These are phyloP conservation scores for Aleiodes testaceus DNA, from an alignment of 2,888 invertebrate genomes.

Conservation along the genomic window DNA sequence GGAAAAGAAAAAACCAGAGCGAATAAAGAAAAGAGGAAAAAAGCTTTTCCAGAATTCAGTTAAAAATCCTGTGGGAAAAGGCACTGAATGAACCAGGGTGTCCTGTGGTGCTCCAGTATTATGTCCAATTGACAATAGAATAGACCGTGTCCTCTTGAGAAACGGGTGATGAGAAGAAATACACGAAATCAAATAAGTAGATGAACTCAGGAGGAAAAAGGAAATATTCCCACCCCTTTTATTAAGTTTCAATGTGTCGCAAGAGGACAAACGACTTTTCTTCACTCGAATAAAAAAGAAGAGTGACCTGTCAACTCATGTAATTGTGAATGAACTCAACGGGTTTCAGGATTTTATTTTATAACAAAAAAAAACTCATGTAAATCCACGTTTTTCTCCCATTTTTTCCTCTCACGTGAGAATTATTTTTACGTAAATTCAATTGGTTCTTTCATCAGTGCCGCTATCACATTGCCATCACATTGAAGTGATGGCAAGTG, in stretches of 20 bases:
- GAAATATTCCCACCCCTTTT: constrained; percentile 36
- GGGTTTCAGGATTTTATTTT: neutral
- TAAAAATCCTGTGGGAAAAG: constrained; percentile 68
- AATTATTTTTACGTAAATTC: neutral
- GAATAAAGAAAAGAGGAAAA: constrained; percentile 48
- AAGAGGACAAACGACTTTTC: neutral
- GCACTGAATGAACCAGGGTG: constrained; percentile 50
- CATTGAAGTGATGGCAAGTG: constrained; percentile 37
- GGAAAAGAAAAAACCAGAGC: constrained; percentile 46
- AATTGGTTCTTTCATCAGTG: neutral
- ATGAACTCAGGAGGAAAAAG: constrained; percentile 42
- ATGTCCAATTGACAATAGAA: constrained; percentile 55
- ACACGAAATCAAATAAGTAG: constrained; percentile 23
- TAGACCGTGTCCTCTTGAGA: constrained; percentile 46
- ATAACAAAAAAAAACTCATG: neutral
- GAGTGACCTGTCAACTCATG: constrained; percentile 10
- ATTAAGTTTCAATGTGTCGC: neutral
- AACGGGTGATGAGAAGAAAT: constrained; percentile 43
- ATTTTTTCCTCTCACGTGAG: neutral
- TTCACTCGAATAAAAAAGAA: neutral
- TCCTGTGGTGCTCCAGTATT: constrained; percentile 63
- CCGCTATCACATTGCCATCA: neutral
- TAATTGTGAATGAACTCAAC: constrained; percentile 1
- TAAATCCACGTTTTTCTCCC: neutral
- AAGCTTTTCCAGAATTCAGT: constrained; percentile 67